Evolutionary conservation across 1,140 invertebrate species (phyloP), one percentile per base, ranked within the genome.

Genomic region (Cryptotermes secundus): DNA sequence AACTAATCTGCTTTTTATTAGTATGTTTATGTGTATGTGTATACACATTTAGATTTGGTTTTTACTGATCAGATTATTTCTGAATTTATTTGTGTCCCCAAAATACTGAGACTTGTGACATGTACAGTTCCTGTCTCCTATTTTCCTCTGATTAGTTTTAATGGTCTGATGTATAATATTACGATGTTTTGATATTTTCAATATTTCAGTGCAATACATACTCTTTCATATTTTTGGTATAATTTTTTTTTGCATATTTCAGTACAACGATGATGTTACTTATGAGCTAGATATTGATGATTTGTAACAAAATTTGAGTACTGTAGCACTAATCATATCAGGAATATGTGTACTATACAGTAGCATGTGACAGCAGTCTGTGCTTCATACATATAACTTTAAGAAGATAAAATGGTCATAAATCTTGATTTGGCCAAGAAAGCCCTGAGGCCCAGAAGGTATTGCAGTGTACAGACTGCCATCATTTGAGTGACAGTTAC

Each of bases 131-230:
- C 45, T 19, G 45, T 49, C 45, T 49, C 16, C 19, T 59, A 9
- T 3, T 31, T 72, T 72, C 26, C 31, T n/a, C 7, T 0, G 14
- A 4, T 72, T 72, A 72, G 26, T 72, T 72, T 31, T 72, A 14
- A 31, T 72, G 59, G 59, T 72, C 10, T 49, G 3, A 49, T 49
- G 45, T 49, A 22, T 49, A 49, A 22, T 49, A 49, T 19, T 72
- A 31, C 14, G 59, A 72, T 72, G 59, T 72, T 72, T 72, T 72
- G 59, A 72, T 72, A 72, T 72, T 72, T 72, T 72, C 59, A 72
- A 72, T 72, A 72, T 72, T 72, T 72, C 59, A 72, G 59, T 72
- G 59, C n/a, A 31, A n/a, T 72, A 72, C 3, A 31, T n/a, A 31
- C 59, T 72, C 7, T 49, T 49, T 72, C 7, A 31, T 72, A 72